Conservation (phyloP, 2,113 vertebrate species). For the Mystacornis crossleyi region DNA sequence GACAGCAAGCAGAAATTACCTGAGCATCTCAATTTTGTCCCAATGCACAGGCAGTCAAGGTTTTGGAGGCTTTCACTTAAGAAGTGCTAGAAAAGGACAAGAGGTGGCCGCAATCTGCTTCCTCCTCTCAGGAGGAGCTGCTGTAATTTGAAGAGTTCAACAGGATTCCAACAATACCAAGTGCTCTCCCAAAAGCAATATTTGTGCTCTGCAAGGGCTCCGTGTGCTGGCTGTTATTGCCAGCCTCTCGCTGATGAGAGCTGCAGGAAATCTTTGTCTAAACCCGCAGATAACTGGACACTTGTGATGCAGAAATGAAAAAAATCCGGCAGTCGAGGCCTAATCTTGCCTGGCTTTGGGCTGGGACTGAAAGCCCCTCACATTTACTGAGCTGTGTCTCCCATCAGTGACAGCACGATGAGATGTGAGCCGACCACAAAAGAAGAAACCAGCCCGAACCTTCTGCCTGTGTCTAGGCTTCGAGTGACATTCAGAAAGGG, state of each 20-base stretch:
- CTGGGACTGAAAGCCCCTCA: not conserved
- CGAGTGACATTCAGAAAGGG: not conserved
- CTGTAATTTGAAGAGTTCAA: not conserved
- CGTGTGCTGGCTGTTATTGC: not conserved
- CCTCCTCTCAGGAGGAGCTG: not conserved
- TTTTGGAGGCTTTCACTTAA: not conserved
- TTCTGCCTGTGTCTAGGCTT: not conserved
- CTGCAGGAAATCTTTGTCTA: not conserved
- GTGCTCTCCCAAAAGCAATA: not conserved
- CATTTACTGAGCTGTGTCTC: not conserved
- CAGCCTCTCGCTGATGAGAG: not conserved
- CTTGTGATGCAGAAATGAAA: not conserved
- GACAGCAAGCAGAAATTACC: not conserved
- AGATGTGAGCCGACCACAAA: not conserved
- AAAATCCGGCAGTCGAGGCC: not conserved
- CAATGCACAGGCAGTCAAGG: not conserved
- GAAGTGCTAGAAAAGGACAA: not conserved
- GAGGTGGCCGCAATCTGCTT: not conserved
- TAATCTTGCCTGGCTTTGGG: not conserved
- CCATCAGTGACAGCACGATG: not conserved
- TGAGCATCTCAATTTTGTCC: not conserved
- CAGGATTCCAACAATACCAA: not conserved
- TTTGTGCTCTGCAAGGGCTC: not conserved
- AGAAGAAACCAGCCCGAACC: not conserved
- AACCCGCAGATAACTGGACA: not conserved